Evolutionary conservation across 1,140 invertebrate species (phyloP), one percentile per base, ranked within the genome.

Genomic region (Calycopis cecrops): DNA sequence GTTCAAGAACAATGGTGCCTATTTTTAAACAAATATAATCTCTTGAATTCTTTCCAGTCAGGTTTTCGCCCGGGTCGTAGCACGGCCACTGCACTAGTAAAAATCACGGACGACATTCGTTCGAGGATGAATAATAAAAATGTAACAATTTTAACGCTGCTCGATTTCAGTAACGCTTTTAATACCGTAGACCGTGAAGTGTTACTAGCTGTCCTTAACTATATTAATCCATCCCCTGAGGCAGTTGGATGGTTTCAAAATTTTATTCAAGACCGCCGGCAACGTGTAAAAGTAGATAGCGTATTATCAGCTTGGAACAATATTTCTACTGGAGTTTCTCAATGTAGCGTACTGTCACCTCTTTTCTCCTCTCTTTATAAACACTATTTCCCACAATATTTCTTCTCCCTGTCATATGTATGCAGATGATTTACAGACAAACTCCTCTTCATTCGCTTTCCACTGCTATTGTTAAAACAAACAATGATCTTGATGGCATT

Each of bases 1-100:
- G 48, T 52, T 11, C 35, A 55, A 17, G 4, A 48, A 9, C 60
- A 62, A 35, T n/a, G 54, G 1, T 62, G 34, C 1, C 40, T 9
- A n/a, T 48, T 35, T 16, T 48, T 50, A 11, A 10, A 40, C 21
- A 21, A 17, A 3, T n/a, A 40, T 28, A 10, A n/a, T 52, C 47
- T 59, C 9, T 35, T 59, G 4, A 42, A 34, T 35, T 2, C 14
- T 35, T 52, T 40, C 6, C 21, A 28, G 21, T 28, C 2, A 6
- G 21, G 21, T 6, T 6, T 28, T 28, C 21, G 21, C 2, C 21
- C 2, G 6, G 21, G 21, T 3, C 21, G 6, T 28, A 6, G 21
- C 6, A 28, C 21, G 21, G 21, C 21, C 21, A 28, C 21, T 28
- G 21, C 21, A 3, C 21, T 28, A 6, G 21, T 28, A 28, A 28